Evolutionary conservation across 2,113 vertebrate genomes (phyloP).

Genomic region (Turnix velox): DNA sequence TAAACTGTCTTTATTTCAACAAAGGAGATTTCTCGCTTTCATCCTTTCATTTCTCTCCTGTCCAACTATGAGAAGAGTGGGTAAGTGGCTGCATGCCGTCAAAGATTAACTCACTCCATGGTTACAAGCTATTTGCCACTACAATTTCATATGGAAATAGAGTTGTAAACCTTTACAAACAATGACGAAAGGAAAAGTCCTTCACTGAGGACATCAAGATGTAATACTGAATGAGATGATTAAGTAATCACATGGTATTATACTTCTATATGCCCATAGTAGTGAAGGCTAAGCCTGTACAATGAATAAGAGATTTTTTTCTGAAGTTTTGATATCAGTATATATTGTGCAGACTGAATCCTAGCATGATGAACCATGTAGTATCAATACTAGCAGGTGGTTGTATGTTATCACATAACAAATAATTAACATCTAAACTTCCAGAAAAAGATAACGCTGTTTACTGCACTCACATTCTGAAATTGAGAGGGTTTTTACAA

Average conservation of each 20-base stretch:
- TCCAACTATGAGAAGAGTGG: background rate
- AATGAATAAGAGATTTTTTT: background rate
- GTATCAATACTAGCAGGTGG: background rate
- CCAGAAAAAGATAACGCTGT: background rate
- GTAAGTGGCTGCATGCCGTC: background rate
- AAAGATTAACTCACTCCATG: background rate
- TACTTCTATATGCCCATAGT: background rate
- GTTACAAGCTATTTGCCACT: background rate
- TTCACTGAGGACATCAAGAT: background rate
- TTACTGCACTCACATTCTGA: background rate
- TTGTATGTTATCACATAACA: background rate
- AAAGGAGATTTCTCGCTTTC: background rate
- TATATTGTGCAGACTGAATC: background rate
- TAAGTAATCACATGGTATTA: background rate
- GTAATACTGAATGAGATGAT: background rate
- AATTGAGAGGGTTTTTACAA: background rate
- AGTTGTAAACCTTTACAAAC: background rate
- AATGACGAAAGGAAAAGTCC: background rate
- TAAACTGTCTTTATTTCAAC: background rate
- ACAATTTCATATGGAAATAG: background rate
- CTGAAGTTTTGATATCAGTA: background rate
- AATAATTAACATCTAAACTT: background rate
- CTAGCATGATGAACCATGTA: background rate
- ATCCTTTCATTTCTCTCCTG: background rate
- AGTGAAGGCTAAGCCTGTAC: background rate